Percentiles rank a stretch among this genome's conserved stretches.
These are phyloP conservation scores for Anastrepha obliqua DNA, from an alignment of 1,140 invertebrate species.

Conservation along the genomic window DNA sequence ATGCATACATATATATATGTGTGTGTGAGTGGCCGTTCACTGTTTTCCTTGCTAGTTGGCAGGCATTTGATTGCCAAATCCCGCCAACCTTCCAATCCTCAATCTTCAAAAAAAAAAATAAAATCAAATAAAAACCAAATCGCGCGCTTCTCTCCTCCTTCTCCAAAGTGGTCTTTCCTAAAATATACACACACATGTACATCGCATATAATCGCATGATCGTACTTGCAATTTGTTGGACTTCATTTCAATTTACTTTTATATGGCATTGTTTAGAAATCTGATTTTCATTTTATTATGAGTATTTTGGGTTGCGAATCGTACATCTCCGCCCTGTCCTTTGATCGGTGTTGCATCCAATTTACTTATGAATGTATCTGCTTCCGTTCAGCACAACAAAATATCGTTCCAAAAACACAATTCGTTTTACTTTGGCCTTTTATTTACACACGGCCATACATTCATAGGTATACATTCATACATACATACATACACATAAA, in stretches of 20 bases:
- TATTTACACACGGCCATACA: not conserved
- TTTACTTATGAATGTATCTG: not conserved
- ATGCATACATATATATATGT: no score
- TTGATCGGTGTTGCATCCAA: not conserved
- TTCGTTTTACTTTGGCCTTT: not conserved
- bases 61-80: not conserved
- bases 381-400: not conserved
- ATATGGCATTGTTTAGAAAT: constrained; percentile 36
- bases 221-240: not conserved
- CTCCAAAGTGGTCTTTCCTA: not conserved
- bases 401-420: not conserved
- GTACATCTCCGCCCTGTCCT: not conserved
- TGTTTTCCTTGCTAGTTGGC: not conserved
- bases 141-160: not conserved
- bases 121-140: not conserved
- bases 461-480: not conserved
- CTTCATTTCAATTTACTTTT: not conserved
- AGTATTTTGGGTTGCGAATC: not conserved
- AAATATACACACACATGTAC: not conserved
- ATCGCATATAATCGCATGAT: not conserved
- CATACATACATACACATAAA: not conserved
- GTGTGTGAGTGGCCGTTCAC: not conserved
- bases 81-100: not conserved
- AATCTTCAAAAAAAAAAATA: no score
- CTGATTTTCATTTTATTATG: not conserved